These are phyloP conservation scores for Mesoligia furuncula DNA, from an alignment of 2,888 invertebrate genomes.

Conservation along the genomic window DNA sequence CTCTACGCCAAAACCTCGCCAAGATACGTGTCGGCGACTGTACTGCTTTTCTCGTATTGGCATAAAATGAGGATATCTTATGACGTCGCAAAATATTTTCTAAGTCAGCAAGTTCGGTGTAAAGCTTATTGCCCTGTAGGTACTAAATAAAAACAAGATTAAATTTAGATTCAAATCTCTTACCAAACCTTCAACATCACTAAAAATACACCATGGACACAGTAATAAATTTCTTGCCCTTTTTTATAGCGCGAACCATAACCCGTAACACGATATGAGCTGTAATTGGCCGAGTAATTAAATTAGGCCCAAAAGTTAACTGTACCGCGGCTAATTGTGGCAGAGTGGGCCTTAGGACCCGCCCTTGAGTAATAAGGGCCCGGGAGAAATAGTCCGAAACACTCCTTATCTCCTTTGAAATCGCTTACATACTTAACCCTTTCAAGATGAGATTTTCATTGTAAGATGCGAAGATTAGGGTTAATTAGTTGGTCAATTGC, in stretches of 20 bases:
- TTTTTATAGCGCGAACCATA: constrained; percentile 44
- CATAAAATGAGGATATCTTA: neutral
- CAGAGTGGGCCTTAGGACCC: constrained; percentile 48
- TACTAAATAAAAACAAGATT: neutral
- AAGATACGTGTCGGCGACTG: no score
- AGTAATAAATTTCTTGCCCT: constrained; percentile 44
- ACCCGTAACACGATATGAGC: constrained; percentile 46
- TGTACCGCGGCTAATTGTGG: constrained; percentile 59
- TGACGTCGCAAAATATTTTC: neutral
- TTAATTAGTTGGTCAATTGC: constrained; percentile 46
- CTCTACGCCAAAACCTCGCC: no score
- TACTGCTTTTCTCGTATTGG: neutral
- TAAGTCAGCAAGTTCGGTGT: neutral
- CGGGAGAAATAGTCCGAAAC: constrained; percentile 51
- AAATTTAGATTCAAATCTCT: neutral
- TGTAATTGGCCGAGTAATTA: constrained; percentile 68
- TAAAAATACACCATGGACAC: constrained; percentile 35
- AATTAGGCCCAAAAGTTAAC: constrained; percentile 67
- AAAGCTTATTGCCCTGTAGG: neutral
- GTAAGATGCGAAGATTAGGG: constrained; percentile 49
- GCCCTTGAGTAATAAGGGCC: constrained; percentile 50
- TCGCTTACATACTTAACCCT: constrained; percentile 68
- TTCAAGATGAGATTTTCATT: constrained; percentile 61
- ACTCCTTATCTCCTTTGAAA: constrained; percentile 66
- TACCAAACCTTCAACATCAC: neutral